Conservation (phyloP, 2,888 invertebrate genomes). For the Antitype chi region DNA sequence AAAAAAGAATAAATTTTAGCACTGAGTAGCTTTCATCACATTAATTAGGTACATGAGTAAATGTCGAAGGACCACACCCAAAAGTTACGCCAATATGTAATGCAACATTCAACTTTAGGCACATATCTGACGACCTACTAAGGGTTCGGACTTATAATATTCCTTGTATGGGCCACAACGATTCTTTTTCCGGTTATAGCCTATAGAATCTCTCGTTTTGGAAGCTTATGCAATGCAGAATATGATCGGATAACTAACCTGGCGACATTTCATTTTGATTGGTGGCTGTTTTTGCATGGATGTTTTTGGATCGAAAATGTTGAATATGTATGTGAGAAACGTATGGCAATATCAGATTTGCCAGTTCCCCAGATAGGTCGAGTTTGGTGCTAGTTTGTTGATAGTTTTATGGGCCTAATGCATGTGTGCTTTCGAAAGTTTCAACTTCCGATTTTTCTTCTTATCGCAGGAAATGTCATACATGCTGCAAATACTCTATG, state of each 20-base stretch:
- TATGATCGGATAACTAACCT: conserved; percentile 34
- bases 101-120: conserved; percentile 50
- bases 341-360: neutral
- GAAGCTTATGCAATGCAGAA: conserved; percentile 39
- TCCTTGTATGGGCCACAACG: conserved; percentile 29
- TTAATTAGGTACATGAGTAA: conserved; percentile 55
- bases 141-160: conserved; percentile 26
- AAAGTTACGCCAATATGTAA: conserved; percentile 51
- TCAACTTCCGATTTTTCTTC: conserved; percentile 30
- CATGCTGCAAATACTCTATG: conserved; percentile 3
- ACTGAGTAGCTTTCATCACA: conserved; percentile 53
- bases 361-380: neutral
- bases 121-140: conserved; percentile 54
- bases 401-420: too few relatives aligned
- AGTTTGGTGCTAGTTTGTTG: too few relatives aligned
- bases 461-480: conserved; percentile 28
- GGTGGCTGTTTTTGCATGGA: neutral
- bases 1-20: conserved; percentile 42
- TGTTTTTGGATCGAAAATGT: conserved; percentile 14
- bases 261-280: conserved; percentile 21
- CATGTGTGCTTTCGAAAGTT: conserved; percentile 28
- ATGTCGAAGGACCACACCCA: conserved; percentile 60
- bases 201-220: conserved; percentile 18
- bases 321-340: neutral
- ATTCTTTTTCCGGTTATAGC: conserved; percentile 53